These are phyloP conservation scores for Lepisosteus oculatus DNA, from an alignment of 2,113 vertebrate genomes.

Conservation along the genomic window DNA sequence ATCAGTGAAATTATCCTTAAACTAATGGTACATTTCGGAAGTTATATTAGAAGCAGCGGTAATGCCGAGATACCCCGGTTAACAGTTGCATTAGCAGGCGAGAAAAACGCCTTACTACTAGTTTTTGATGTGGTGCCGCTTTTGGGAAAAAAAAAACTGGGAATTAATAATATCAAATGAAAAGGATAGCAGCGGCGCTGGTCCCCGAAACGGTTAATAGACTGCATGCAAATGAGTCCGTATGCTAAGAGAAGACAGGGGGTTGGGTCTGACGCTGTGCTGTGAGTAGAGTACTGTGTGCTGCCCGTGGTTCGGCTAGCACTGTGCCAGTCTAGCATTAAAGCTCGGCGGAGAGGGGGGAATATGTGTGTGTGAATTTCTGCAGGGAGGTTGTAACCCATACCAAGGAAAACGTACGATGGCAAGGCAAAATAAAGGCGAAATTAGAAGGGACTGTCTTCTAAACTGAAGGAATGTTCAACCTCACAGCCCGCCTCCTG, in stretches of 20 bases:
- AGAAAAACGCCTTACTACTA: too few species aligned
- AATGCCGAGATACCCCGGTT: too few species aligned
- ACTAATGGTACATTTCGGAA: too few species aligned
- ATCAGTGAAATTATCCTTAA: too few species aligned
- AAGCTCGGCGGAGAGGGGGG: slow-evolving; percentile 35
- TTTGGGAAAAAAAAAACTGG: too few species aligned
- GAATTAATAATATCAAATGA: too few species aligned
- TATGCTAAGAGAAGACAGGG: slow-evolving; percentile 46
- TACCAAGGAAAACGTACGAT: slow-evolving; percentile 33
- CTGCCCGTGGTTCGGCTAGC: slow-evolving; percentile 45
- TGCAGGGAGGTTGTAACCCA: slow-evolving; percentile 32
- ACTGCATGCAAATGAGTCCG: slow-evolving; percentile 45
- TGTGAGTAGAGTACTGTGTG: slow-evolving; percentile 51
- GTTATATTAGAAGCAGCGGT: too few species aligned
- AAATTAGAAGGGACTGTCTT: slow-evolving; percentile 28
- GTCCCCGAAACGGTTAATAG: slow-evolving; percentile 61
- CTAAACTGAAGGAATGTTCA: slow-evolving; percentile 54
- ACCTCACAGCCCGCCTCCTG: slow-evolving; percentile 24
- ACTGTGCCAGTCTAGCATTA: slow-evolving; percentile 45
- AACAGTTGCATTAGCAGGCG: too few species aligned
- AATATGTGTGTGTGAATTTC: slow-evolving; percentile 40
- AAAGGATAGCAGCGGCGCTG: not conserved
- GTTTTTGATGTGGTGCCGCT: too few species aligned
- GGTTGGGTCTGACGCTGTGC: slow-evolving; percentile 60
- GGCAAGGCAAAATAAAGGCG: slow-evolving; percentile 28